Conservation (phyloP, 1,140 invertebrate genomes). For the Drosophila oshimai region DNA sequence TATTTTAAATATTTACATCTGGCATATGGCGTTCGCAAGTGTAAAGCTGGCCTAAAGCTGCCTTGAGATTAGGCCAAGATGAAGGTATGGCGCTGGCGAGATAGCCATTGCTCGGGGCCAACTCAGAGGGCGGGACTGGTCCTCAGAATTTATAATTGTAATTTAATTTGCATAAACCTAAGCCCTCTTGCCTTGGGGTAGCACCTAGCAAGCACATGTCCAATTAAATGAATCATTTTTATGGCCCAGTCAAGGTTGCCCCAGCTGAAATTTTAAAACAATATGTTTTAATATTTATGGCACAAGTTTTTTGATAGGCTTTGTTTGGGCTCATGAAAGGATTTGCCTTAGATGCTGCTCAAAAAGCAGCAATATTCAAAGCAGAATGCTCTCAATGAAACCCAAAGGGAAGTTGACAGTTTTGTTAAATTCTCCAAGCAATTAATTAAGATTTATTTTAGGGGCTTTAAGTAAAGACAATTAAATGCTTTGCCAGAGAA, state of each 20-base stretch:
- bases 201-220: conserved; percentile 39
- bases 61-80: conserved; percentile 35
- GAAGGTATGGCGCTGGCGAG: neutral
- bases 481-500: neutral
- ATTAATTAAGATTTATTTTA: conserved; percentile 31
- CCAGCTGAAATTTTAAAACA: conserved; percentile 41
- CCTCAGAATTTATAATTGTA: conserved; percentile 71
- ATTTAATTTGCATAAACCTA: conserved; percentile 77
- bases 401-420: conserved; percentile 49
- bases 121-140: neutral
- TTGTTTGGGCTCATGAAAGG: conserved; percentile 22
- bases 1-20: conserved; percentile 71
- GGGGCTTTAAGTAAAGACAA: neutral
- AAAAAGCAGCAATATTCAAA: conserved; percentile 33
- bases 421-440: conserved; percentile 63
- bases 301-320: conserved; percentile 44
- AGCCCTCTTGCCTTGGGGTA: conserved; percentile 12
- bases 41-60: conserved; percentile 12
- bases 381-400: conserved; percentile 37
- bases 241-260: conserved; percentile 24
- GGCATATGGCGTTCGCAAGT: conserved; percentile 57
- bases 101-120: conserved; percentile 22
- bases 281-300: conserved; percentile 70
- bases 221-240: conserved; percentile 62
- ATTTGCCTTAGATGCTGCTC: conserved; percentile 20